Evolutionary conservation across 1,140 invertebrate genomes (phyloP).

Genomic region (Bicyclus anynana): DNA sequence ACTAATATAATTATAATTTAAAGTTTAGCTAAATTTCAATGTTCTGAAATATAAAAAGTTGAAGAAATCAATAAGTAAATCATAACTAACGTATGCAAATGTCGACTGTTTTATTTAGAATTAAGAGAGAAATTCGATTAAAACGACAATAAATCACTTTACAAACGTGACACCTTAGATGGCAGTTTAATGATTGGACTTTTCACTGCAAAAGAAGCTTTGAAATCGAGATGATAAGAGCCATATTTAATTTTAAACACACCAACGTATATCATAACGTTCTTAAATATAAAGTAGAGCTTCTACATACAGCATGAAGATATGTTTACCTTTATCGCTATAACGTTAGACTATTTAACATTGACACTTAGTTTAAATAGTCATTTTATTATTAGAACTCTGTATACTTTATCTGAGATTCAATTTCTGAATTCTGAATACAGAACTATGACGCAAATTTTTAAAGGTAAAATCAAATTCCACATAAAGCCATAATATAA

Average conservation of each 20-base stretch:
- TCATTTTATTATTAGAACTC: too few species aligned
- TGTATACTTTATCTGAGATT: too few species aligned
- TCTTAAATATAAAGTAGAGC: not conserved
- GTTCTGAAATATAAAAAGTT: too few species aligned
- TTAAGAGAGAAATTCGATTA: slow-evolving; percentile 19
- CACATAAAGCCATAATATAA: too few species aligned
- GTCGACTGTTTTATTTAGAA: not conserved
- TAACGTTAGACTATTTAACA: too few species aligned
- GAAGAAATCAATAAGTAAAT: too few species aligned
- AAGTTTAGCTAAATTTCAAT: too few species aligned
- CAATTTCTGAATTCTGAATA: too few species aligned
- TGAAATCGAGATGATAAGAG: not conserved
- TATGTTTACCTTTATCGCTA: not conserved
- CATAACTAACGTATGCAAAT: not conserved
- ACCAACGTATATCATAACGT: not conserved
- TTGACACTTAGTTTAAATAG: too few species aligned
- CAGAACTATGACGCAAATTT: too few species aligned
- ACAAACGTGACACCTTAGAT: slow-evolving; percentile 35
- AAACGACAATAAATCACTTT: slow-evolving; percentile 30
- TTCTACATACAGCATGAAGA: not conserved
- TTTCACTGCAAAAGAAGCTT: slow-evolving; percentile 13
- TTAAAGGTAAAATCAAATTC: too few species aligned
- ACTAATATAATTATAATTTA: too few species aligned
- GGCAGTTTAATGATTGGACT: slow-evolving; percentile 21
- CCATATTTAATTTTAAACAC: not conserved